These are phyloP conservation scores for Epizoanthus stellaris DNA, from an alignment of 92 coral and sea anemone genomes.

Conservation along the genomic window DNA sequence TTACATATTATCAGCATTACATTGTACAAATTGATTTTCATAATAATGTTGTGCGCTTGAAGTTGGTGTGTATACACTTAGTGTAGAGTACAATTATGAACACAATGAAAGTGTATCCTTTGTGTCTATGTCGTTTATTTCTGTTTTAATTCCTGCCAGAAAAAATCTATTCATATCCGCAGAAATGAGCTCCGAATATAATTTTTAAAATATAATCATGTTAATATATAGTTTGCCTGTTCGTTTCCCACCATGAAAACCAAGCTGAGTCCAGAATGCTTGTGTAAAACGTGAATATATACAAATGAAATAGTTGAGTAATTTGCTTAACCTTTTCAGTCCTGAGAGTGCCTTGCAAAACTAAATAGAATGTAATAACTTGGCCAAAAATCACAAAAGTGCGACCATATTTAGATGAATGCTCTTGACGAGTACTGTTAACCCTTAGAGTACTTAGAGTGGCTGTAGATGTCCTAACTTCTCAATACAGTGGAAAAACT, in stretches of 20 bases:
- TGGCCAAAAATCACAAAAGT: too few relatives aligned
- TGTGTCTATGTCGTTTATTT: not conserved
- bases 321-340: not conserved
- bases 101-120: not conserved
- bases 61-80: not conserved
- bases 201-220: not conserved
- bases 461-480: too few relatives aligned
- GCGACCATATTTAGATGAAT: too few relatives aligned
- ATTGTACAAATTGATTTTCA: constrained; percentile 7
- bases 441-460: too few relatives aligned
- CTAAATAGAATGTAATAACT: too few relatives aligned
- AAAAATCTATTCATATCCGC: not conserved
- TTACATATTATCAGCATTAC: not conserved
- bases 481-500: too few relatives aligned
- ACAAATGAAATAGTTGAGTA: not conserved
- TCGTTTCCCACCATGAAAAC: not conserved
- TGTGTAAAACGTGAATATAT: not conserved
- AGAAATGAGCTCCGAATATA: too few relatives aligned
- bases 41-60: not conserved
- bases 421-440: too few relatives aligned
- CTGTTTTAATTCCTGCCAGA: too few relatives aligned
- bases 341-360: too few relatives aligned
- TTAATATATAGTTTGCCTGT: not conserved
- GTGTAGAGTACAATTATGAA: not conserved
- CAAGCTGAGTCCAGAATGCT: not conserved